phyloP scores from a whole-genome alignment of 1,140 invertebrate genomes.

The Bacillus rossius region DNA sequence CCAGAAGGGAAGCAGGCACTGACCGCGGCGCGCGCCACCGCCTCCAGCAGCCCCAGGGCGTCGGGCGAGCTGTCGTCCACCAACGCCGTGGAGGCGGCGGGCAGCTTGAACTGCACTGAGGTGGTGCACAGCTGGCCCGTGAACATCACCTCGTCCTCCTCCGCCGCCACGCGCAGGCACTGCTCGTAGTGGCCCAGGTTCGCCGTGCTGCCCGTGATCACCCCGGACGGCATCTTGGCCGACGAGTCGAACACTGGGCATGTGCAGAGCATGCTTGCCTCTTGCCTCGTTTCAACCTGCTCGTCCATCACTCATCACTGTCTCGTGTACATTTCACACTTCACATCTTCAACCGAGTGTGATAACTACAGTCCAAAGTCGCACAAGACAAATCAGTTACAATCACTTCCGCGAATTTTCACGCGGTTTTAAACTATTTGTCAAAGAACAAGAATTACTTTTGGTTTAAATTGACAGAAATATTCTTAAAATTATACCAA shows the following conservation, averaged over 20 bases:
- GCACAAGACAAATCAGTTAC: background rate
- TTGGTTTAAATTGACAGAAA: too few species aligned
- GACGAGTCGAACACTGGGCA: slow-evolving; percentile 12
- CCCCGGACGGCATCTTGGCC: background rate
- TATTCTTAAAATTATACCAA: too few species aligned
- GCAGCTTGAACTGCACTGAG: background rate
- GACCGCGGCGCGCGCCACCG: background rate
- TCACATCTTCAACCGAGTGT: background rate
- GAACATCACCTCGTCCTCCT: background rate
- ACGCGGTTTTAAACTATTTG: too few species aligned
- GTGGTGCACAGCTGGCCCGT: background rate
- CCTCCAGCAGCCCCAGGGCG: background rate
- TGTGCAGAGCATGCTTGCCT: too few species aligned
- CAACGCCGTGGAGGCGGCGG: background rate
- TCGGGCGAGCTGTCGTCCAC: background rate
- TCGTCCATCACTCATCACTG: background rate
- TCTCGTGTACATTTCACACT: background rate
- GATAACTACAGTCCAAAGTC: background rate
- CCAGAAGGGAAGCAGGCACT: too few species aligned
- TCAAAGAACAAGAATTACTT: too few species aligned
- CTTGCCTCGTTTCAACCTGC: too few species aligned
- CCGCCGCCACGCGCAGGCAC: background rate
- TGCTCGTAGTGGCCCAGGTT: slow-evolving; percentile 7
- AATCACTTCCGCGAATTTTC: background rate
- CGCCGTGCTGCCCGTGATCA: slow-evolving; percentile 8